Conservation (phyloP, 2,888 invertebrate species). For the Hyposoter didymator region DNA sequence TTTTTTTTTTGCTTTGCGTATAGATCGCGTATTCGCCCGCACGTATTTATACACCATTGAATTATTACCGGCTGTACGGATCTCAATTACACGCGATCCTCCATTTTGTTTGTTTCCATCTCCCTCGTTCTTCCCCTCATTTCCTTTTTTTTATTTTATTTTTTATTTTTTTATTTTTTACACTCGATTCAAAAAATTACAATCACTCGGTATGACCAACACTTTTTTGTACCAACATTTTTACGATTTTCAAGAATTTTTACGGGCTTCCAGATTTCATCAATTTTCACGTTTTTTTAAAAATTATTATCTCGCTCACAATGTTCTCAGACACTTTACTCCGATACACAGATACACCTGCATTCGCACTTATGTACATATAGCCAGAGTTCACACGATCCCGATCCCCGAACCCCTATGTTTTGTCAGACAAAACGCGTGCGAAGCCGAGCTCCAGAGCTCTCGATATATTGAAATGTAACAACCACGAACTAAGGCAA, state of each 20-base stretch:
- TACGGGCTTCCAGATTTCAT: not conserved
- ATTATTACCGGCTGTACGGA: conserved; percentile 43
- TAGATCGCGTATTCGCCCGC: conserved; percentile 9
- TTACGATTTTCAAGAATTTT: not conserved
- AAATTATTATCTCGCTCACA: not conserved
- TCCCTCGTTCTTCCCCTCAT: not conserved
- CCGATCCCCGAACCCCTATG: conserved; percentile 59
- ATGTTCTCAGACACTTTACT: not conserved
- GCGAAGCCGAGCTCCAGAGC: conserved; percentile 41
- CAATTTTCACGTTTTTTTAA: not conserved
- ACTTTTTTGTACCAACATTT: conserved; percentile 7
- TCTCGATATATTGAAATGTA: conserved; percentile 60
- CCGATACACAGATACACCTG: not conserved
- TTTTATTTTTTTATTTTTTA: conserved; percentile 9
- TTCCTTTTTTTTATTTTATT: not conserved
- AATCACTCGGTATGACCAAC: not conserved
- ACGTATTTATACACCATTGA: conserved; percentile 14
- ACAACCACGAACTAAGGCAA: conserved; percentile 74
- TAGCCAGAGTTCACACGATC: conserved; percentile 56
- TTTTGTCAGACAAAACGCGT: conserved; percentile 52
- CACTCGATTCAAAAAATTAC: not conserved
- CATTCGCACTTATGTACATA: not conserved
- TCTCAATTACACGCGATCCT: conserved; percentile 43
- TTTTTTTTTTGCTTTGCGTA: conserved; percentile 75
- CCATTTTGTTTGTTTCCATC: conserved; percentile 47